Conservation (phyloP, 2,888 invertebrate genomes). For the Drosophila atroscutellata region DNA sequence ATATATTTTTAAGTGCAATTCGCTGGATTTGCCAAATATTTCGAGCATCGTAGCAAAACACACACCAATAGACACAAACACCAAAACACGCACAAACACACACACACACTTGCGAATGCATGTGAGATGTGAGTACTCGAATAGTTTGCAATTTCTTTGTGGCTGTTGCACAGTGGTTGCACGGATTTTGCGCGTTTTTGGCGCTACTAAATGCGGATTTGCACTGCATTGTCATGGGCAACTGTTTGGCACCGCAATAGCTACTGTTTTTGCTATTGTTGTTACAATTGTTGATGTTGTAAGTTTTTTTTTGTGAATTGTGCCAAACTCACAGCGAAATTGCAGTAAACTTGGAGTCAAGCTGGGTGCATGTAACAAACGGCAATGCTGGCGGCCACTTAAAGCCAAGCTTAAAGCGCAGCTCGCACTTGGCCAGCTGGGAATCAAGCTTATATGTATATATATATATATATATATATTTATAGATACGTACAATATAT, state of each 20-base stretch:
- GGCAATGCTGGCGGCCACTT: conserved; percentile 20
- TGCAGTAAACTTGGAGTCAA: conserved; percentile 37
- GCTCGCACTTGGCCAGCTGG: conserved; percentile 8
- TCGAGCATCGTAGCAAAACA: neutral
- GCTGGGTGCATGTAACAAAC: conserved; percentile 5
- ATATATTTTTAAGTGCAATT: neutral
- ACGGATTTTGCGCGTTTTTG: conserved; percentile 47
- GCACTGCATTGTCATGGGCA: conserved; percentile 41
- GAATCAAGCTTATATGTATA: neutral
- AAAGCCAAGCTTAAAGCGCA: conserved; percentile 46
- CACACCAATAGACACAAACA: neutral
- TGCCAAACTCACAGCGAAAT: conserved; percentile 4
- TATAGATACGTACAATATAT: neutral
- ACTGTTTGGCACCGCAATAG: conserved; percentile 27
- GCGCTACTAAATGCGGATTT: conserved; percentile 56
- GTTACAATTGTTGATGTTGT: neutral
- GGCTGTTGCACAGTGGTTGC: conserved; percentile 31
- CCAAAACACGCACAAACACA: neutral
- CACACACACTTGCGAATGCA: neutral
- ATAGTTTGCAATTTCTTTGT: conserved; percentile 38
- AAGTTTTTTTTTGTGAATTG: neutral
- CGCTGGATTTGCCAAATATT: conserved; percentile 2
- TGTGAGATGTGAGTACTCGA: conserved; percentile 9
- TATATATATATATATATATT: neutral
- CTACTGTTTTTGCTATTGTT: neutral